Conservation (phyloP, 2,888 invertebrate species). For the Drosophila merina region DNA sequence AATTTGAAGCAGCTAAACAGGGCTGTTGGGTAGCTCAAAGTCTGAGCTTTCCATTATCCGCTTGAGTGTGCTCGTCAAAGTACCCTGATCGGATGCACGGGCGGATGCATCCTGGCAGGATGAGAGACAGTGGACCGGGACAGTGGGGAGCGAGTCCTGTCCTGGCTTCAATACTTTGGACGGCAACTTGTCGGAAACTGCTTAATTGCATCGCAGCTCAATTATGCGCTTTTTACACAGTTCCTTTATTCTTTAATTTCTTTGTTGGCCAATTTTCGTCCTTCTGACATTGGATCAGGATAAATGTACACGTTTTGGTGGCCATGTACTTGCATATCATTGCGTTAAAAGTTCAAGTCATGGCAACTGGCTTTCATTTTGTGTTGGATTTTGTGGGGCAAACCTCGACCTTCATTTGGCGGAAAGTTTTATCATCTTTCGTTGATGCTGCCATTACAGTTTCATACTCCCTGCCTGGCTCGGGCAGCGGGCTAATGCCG, state of each 20-base stretch:
- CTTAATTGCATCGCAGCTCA: slow-evolving; percentile 81
- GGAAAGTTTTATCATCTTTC: slow-evolving; percentile 41
- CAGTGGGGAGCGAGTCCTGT: slow-evolving; percentile 14
- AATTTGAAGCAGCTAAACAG: slow-evolving; percentile 17
- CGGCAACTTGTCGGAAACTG: slow-evolving; percentile 77
- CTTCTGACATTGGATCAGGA: slow-evolving; percentile 27
- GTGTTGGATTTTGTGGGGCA: slow-evolving; percentile 14
- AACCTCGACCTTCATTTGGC: slow-evolving; percentile 27
- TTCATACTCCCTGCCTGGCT: background rate
- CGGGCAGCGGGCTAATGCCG: slow-evolving; percentile 43
- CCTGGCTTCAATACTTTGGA: slow-evolving; percentile 53
- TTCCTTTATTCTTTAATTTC: slow-evolving; percentile 1
- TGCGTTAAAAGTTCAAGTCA: slow-evolving; percentile 35
- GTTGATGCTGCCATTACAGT: slow-evolving; percentile 6
- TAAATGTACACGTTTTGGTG: slow-evolving; percentile 37
- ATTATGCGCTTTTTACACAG: slow-evolving; percentile 73
- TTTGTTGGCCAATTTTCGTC: slow-evolving; percentile 12
- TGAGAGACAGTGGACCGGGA: too few relatives aligned
- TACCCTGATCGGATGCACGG: slow-evolving; percentile 31
- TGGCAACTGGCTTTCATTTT: slow-evolving; percentile 14
- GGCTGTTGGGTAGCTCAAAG: slow-evolving; percentile 24
- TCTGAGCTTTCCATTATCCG: slow-evolving; percentile 50
- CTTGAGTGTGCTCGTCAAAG: slow-evolving; percentile 47
- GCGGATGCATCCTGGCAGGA: slow-evolving; percentile 43
- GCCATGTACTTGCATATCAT: slow-evolving; percentile 41